A percentile compares a stretch with the other conserved stretches of the same genome.
Evolutionary conservation across 2,888 invertebrate species (phyloP).

Genomic region (Ichneumon xanthorius): DNA sequence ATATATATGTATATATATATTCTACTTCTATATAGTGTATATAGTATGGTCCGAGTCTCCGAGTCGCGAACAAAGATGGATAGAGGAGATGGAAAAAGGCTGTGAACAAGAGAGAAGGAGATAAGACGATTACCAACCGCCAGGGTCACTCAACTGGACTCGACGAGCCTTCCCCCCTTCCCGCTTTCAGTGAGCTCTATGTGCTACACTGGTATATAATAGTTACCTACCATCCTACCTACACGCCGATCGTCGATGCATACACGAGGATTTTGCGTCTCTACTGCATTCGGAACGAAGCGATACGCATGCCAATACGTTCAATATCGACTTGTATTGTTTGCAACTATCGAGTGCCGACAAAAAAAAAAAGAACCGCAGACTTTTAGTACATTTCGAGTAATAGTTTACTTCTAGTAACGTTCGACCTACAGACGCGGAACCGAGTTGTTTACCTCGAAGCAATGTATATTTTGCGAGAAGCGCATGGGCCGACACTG

Average conservation of each 20-base stretch:
- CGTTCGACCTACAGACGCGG: too few species aligned
- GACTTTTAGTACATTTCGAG: too few species aligned
- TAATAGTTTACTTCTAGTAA: too few species aligned
- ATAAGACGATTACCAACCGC: slow-evolving; percentile 59
- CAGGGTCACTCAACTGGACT: slow-evolving; percentile 72
- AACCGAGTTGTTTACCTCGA: too few species aligned
- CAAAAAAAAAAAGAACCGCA: not conserved
- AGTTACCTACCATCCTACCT: not conserved
- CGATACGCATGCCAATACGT: not conserved
- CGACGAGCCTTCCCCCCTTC: slow-evolving; percentile 46
- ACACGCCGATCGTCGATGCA: not conserved
- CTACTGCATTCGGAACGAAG: not conserved
- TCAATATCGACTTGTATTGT: not conserved
- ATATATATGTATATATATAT: not conserved
- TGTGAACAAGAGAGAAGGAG: slow-evolving; percentile 40
- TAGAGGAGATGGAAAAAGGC: slow-evolving; percentile 32
- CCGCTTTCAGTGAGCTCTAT: slow-evolving; percentile 47
- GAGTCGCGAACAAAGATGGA: slow-evolving; percentile 47
- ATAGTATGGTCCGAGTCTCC: slow-evolving; percentile 31
- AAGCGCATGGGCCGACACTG: too few species aligned
- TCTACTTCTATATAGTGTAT: slow-evolving; percentile 2
- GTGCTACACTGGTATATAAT: slow-evolving; percentile 5
- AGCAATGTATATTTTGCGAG: too few species aligned
- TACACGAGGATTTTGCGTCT: not conserved
- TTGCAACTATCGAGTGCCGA: not conserved